Evolutionary conservation across 2,797 vertebrate species (phyloP).

Genomic region (Gouania willdenowi): DNA sequence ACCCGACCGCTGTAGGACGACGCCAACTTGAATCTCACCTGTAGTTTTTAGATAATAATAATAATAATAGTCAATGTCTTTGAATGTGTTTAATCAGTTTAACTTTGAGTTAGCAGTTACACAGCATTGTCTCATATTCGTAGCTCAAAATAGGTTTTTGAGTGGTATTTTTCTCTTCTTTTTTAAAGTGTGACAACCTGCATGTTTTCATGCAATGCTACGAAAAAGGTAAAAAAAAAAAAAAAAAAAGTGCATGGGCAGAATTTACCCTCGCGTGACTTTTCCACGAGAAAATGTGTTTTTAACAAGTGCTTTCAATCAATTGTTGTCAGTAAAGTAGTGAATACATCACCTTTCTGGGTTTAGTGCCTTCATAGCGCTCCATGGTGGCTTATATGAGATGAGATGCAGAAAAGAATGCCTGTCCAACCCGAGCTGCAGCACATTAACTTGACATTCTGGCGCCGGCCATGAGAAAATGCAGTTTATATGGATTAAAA

Average conservation of each 20-base stretch:
- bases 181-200: slow-evolving; percentile 1
- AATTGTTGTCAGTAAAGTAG: slow-evolving; percentile 1
- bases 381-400: slow-evolving; percentile 77
- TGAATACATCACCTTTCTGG: slow-evolving; percentile 78
- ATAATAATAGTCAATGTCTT: too few relatives aligned
- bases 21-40: slow-evolving; percentile 90
- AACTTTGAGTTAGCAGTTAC: not conserved
- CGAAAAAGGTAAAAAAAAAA: not conserved
- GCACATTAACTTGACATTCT: slow-evolving; percentile 7
- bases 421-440: slow-evolving; percentile 20
- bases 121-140: not conserved
- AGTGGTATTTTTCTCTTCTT: not conserved
- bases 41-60: slow-evolving; percentile 5
- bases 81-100: too few relatives aligned
- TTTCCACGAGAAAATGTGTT: not conserved
- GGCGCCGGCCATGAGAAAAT: slow-evolving; percentile 1
- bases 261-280: slow-evolving; percentile 2
- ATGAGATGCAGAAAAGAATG: slow-evolving; percentile 2
- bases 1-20: slow-evolving; percentile 92
- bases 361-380: slow-evolving; percentile 73
- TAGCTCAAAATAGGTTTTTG: not conserved
- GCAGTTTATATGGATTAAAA: slow-evolving; percentile 3
- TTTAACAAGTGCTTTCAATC: slow-evolving; percentile 6
- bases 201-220: not conserved
- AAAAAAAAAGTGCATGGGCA: too few relatives aligned